Evolutionary conservation across 1,140 invertebrate genomes (phyloP).

Genomic region (Dermatophagoides farinae): DNA sequence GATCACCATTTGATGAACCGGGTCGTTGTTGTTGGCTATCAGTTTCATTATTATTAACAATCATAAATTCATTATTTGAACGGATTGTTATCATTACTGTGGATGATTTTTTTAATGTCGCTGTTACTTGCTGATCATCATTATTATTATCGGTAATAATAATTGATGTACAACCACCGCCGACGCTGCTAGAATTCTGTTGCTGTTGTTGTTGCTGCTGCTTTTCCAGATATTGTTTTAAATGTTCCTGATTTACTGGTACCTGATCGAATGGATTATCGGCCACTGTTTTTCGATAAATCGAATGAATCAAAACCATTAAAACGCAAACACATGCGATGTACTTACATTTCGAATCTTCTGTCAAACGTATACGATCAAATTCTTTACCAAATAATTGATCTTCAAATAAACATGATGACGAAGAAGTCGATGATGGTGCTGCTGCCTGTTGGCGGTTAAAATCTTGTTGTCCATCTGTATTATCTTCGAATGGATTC

Average conservation of each 20-base stretch:
- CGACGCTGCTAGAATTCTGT: not conserved
- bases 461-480: no score
- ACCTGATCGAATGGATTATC: slow-evolving; percentile 54
- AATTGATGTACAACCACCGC: not conserved
- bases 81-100: not conserved
- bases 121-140: not conserved
- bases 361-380: slow-evolving; percentile 47
- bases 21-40: not conserved
- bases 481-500: slow-evolving; percentile 54
- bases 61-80: slow-evolving; percentile 4
- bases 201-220: not conserved
- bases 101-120: not conserved
- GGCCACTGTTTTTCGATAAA: slow-evolving; percentile 25
- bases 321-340: slow-evolving; percentile 31
- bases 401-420: slow-evolving; percentile 45
- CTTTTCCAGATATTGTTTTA: not conserved
- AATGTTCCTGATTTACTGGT: slow-evolving; percentile 41
- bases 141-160: not conserved
- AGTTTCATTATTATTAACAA: not conserved
- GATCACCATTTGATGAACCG: not conserved
- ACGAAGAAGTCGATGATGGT: slow-evolving; percentile 29
- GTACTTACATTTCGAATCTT: slow-evolving; percentile 21
- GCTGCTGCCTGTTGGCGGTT: no score
- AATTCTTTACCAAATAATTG: slow-evolving; percentile 67
- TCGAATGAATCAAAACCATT: slow-evolving; percentile 22